Evolutionary conservation across 1,140 invertebrate genomes (phyloP), one percentile per base, ranked within the genome.

Genomic region (Scaptodrosophila lebanonensis): DNA sequence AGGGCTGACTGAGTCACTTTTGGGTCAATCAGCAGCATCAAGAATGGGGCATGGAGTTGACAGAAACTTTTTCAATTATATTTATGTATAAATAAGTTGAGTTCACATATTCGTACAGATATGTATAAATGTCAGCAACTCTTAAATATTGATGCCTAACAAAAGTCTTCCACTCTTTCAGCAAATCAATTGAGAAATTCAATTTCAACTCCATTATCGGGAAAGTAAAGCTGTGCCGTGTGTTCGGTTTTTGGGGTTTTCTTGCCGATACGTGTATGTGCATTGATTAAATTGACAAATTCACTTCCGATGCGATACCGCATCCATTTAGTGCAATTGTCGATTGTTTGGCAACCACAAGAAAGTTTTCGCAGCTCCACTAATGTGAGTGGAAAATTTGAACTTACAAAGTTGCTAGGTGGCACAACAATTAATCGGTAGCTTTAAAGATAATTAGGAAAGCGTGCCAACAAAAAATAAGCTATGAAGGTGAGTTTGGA

Each of bases 271-370:
- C n/a, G 45, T 52, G 50, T 51, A 45, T 15, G 22, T 35, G 35
- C 45, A 45, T 67, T 33, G 56, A 50, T 56, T 44, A 40, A 67
- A 73, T 59, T 72, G 69, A 72, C 58, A 58, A 72, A 59, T 50
- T 58, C 69, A 73, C 29, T 73, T 30, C 9, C 29, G 9, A 8
- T 7, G 13, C 11, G 57, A 61, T 39, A 29, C 44, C 33, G 61
- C 11, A n/a, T 56, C 47, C 50, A 50, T 50, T 53, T 22, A 20
- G 50, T 29, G 13, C 32, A 8, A 20, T 15, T 22, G 20, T 42
- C n/a, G 4, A 43, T 13, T 2, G 7, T 36, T 11, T n/a, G 9
- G 8, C 50, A 12, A 13, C 9, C 25, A 8, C 9, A n/a, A n/a
- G n/a, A n/a, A n/a, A n/a, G n/a, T n/a, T n/a, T n/a, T n/a, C n/a